Conservation (phyloP, 1,140 invertebrate genomes). For the Hormaphis cornu region DNA sequence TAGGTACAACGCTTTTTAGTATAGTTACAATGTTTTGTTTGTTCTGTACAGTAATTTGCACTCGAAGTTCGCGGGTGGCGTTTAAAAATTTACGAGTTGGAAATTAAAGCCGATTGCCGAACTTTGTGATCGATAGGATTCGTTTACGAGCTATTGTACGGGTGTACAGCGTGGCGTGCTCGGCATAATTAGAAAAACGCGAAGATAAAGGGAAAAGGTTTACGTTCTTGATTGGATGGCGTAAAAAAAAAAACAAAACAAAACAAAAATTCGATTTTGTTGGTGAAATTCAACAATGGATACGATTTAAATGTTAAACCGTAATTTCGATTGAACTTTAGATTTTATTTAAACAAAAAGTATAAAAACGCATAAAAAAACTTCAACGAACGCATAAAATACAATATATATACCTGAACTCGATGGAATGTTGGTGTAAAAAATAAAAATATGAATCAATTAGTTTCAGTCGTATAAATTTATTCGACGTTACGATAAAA, state of each 20-base stretch:
- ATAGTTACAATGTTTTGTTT: neutral
- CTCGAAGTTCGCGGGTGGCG: neutral
- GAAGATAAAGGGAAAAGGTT: neutral
- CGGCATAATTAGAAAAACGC: neutral
- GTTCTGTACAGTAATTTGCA: neutral
- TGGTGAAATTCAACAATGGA: neutral
- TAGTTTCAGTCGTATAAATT: no score
- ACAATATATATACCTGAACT: no score
- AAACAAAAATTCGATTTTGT: neutral
- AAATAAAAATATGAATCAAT: no score
- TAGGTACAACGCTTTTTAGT: neutral
- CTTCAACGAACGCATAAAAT: no score
- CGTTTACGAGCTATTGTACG: neutral
- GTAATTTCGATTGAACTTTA: neutral
- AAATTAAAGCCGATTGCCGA: constrained; percentile 9
- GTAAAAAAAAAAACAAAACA: neutral
- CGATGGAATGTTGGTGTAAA: no score
- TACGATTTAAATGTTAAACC: neutral
- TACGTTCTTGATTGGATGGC: neutral
- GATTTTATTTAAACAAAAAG: neutral
- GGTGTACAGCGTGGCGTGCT: neutral
- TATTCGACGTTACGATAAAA: no score
- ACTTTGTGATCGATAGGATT: constrained; percentile 10
- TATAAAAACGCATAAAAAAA: no score
- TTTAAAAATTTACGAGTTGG: constrained; percentile 10